These are phyloP conservation scores for Heliopora coerulea DNA, from an alignment of 92 coral and sea anemone species.

Conservation along the genomic window DNA sequence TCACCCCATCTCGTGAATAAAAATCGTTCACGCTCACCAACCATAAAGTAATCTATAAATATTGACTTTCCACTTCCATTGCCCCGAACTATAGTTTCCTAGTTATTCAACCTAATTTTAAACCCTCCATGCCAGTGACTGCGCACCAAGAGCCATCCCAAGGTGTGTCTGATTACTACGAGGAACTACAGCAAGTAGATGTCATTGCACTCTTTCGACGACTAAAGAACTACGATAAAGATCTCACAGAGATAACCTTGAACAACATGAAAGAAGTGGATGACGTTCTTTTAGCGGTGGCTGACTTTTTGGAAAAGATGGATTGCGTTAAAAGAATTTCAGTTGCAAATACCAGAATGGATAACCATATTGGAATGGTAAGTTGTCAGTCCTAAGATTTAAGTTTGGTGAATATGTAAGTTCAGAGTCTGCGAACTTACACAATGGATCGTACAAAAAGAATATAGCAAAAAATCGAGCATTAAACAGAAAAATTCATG, in stretches of 20 bases:
- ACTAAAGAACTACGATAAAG: constrained; percentile 15
- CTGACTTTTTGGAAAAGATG: constrained; percentile 18
- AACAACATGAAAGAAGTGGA: constrained; percentile 38
- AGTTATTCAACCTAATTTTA: not conserved
- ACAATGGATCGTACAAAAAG: too few species aligned
- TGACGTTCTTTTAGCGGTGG: constrained; percentile 23
- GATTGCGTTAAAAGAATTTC: constrained; percentile 29
- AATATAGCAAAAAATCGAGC: too few species aligned
- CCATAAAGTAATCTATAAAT: too few species aligned
- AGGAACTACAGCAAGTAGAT: constrained; percentile 28
- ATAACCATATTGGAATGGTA: constrained; percentile 28
- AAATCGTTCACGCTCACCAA: too few species aligned
- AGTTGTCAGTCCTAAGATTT: not conserved
- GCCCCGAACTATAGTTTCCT: too few species aligned
- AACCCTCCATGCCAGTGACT: not conserved
- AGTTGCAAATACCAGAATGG: constrained; percentile 37
- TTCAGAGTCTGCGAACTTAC: too few species aligned
- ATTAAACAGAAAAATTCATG: too few species aligned
- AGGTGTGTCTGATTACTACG: constrained; percentile 25
- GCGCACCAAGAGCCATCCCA: not conserved
- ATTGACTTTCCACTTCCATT: too few species aligned
- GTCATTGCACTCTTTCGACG: constrained; percentile 20
- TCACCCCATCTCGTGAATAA: too few species aligned
- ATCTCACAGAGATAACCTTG: constrained; percentile 7
- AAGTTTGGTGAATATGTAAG: too few species aligned